These are phyloP conservation scores for Thereva unica DNA, from an alignment of 2,888 invertebrate species.

Conservation along the genomic window DNA sequence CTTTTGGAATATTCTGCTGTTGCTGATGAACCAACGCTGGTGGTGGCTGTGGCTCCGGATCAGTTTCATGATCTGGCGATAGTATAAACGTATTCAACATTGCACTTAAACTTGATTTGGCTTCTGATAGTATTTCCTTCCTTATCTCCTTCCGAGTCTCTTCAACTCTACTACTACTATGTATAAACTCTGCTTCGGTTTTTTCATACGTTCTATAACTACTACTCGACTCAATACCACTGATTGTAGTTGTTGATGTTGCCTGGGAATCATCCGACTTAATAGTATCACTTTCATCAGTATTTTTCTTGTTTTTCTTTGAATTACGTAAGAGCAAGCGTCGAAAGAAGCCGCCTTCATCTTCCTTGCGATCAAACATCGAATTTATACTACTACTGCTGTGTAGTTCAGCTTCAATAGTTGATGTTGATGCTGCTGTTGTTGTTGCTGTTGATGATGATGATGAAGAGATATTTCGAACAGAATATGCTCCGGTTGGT, in stretches of 20 bases:
- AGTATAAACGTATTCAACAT: constrained; percentile 50
- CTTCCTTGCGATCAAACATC: constrained; percentile 45
- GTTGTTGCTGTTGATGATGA: constrained; percentile 12
- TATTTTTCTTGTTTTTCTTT: constrained; percentile 55
- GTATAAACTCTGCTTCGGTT: constrained; percentile 42
- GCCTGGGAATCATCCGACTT: constrained; percentile 1
- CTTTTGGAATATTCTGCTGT: constrained; percentile 49
- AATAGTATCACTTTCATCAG: constrained; percentile 41
- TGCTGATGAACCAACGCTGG: constrained; percentile 40
- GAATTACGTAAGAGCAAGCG: constrained; percentile 71
- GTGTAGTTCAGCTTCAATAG: constrained; percentile 9
- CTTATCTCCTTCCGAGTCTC: constrained; percentile 55
- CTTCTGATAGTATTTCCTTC: constrained; percentile 61
- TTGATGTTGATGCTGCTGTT: constrained; percentile 33
- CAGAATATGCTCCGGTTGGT: constrained; percentile 37
- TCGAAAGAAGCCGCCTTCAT: constrained; percentile 67
- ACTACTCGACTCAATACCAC: too few relatives aligned
- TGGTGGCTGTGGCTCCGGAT: constrained; percentile 46
- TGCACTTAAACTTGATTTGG: constrained; percentile 58
- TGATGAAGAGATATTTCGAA: constrained; percentile 33
- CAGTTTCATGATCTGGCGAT: constrained; percentile 46
- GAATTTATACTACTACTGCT: constrained; percentile 17
- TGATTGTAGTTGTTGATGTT: constrained; percentile 4
- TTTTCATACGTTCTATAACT: constrained; percentile 32
- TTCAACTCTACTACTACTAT: constrained; percentile 42